Base-by-base conservation (phyloP, 2,113 vertebrate species). In the Ancistrus triradiatus region DNA sequence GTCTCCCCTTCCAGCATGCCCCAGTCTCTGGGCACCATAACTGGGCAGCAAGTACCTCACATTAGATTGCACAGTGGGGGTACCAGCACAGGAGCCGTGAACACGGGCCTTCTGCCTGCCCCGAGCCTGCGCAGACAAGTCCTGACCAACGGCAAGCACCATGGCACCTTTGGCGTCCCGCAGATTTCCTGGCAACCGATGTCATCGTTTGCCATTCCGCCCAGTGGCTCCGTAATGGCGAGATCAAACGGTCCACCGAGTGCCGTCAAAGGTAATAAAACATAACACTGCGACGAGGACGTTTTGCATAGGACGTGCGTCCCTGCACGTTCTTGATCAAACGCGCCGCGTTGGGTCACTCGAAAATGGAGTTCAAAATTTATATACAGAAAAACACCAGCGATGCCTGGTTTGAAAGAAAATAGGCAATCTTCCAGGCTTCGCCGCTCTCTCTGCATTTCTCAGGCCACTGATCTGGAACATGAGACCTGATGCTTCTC, bases 121-220 rank as follows among this genome's bases (percentile, higher is more conserved):
- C 77, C 85, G 53, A 85, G 79, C 52, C 84, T 87, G 15, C 81
- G 75, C 47, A 81, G 81, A 19, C 80, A 84, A 69, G 78, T 86
- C 38, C 56, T 87, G 58, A 87, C 75, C 61, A 80, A 74, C 44
- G 84, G 80, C 18, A 85, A 82, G 44, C 74, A 78, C 22, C 63
- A 63, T 4, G 68, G 42, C 22, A 40, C 63, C n/a, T 67, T 75
- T 25, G 65, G 76, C 18, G 2, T 59, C 33, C 43, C 78, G 0
- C 58, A 69, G 31, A 24, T 51, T 1, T 50, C 44, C 6, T 40
- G 40, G 44, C 74, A 75, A 17, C 73, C 70, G 25, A 64, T 17
- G 1, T 42, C 78, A 15, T 1, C 57, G 14, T 72, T 68, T 46
- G 63, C 48, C 14, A 48, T 49, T 18, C 63, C 69, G 15, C 51